These are phyloP conservation scores for Callaeas wilsoni DNA, from an alignment of 2,113 vertebrate genomes.

Conservation along the genomic window DNA sequence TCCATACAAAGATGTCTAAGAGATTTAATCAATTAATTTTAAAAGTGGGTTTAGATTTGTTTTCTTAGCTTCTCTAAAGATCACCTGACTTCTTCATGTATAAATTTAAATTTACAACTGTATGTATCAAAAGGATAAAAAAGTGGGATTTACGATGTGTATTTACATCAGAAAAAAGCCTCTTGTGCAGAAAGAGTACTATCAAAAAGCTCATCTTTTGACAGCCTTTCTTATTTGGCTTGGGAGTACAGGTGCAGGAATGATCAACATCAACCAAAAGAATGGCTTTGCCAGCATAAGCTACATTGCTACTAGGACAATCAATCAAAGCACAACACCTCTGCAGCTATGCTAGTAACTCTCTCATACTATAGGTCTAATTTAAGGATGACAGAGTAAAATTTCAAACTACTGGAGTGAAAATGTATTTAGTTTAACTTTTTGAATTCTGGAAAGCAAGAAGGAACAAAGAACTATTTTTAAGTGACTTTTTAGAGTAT, in stretches of 20 bases:
- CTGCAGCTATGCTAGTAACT: neutral
- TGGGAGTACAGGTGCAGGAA: neutral
- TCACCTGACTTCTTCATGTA: neutral
- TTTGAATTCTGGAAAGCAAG: neutral
- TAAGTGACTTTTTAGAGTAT: neutral
- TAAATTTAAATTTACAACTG: neutral
- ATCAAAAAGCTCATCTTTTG: neutral
- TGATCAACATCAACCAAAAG: neutral
- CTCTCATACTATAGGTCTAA: neutral
- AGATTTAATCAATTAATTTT: neutral
- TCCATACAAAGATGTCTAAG: neutral
- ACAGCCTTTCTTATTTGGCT: neutral
- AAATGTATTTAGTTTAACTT: neutral
- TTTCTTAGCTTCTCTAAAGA: neutral
- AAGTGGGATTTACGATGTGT: rapidly evolving
- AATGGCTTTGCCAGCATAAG: neutral
- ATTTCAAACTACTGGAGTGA: neutral
- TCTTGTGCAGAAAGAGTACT: neutral
- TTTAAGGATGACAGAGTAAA: neutral
- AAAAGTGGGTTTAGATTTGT: neutral
- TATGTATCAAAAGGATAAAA: neutral
- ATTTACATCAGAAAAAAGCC: neutral
- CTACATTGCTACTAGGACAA: neutral
- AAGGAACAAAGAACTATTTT: neutral
- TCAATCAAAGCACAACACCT: neutral